phyloP scores from a whole-genome alignment of 2,797 vertebrate genomes.

The Clarias platycephalus region DNA sequence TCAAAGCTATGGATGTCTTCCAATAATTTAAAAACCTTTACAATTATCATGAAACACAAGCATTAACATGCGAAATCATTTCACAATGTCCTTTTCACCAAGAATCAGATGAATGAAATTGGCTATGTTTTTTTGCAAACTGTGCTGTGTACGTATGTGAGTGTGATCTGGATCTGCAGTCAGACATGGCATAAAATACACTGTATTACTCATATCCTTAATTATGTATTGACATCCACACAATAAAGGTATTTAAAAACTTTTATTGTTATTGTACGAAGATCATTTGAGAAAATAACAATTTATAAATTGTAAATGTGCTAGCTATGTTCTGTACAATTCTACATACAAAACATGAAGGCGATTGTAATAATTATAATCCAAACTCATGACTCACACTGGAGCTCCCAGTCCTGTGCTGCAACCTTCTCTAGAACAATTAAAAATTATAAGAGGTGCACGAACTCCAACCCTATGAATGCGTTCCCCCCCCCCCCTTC shows the following conservation, averaged over 20 bases:
- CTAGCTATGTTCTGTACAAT: constrained; percentile 51
- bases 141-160: background rate
- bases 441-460: no score
- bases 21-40: constrained; percentile 24
- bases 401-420: constrained; percentile 18
- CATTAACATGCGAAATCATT: background rate
- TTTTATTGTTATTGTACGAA: constrained; percentile 57
- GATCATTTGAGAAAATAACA: constrained; percentile 62
- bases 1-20: constrained; percentile 61
- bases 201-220: background rate
- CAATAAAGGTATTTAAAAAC: constrained; percentile 29
- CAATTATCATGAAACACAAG: background rate
- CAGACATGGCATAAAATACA: background rate
- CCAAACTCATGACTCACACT: constrained; percentile 36
- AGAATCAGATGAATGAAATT: background rate
- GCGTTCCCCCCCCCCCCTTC: background rate
- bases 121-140: background rate
- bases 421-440: background rate
- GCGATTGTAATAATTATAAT: constrained; percentile 39
- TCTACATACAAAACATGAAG: constrained; percentile 60
- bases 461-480: background rate
- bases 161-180: background rate
- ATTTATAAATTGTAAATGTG: constrained; percentile 53
- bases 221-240: background rate
- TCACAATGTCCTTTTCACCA: background rate